A percentile compares a stretch with the other conserved stretches of the same genome.
Conservation (phyloP, 2,797 vertebrate species). For the Peromyscus melanophrys region DNA sequence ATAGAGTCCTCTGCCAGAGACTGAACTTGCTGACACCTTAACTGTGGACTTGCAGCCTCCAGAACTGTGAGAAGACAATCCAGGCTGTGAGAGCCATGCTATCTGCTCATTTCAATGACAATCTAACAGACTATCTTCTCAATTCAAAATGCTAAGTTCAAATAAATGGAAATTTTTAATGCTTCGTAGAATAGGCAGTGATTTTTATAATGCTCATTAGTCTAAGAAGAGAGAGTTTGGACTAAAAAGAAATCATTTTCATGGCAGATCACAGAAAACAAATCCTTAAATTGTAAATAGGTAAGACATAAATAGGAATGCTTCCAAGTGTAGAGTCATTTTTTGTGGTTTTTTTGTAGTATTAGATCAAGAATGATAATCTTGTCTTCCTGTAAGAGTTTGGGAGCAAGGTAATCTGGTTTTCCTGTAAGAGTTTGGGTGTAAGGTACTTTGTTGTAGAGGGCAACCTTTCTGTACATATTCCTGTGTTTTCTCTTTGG, state of each 20-base stretch:
- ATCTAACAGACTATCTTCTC: background rate
- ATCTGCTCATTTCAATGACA: background rate
- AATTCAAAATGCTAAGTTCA: constrained; percentile 27
- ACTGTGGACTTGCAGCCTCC: background rate
- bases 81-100: background rate
- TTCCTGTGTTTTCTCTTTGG: background rate
- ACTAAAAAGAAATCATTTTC: background rate
- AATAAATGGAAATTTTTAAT: background rate
- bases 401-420: no score
- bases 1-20: background rate
- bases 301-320: background rate
- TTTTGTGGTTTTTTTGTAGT: constrained; percentile 15
- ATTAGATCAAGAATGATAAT: constrained; percentile 15
- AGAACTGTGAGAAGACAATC: background rate
- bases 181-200: background rate
- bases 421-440: background rate
- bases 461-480: background rate
- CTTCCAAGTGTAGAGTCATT: background rate
- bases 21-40: background rate
- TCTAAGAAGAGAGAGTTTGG: background rate
- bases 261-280: background rate
- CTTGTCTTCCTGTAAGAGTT: background rate
- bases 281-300: background rate
- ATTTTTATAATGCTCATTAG: constrained; percentile 21
- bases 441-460: background rate